Conservation (phyloP, 2,797 vertebrate species). For the Clarias laeviceps region DNA sequence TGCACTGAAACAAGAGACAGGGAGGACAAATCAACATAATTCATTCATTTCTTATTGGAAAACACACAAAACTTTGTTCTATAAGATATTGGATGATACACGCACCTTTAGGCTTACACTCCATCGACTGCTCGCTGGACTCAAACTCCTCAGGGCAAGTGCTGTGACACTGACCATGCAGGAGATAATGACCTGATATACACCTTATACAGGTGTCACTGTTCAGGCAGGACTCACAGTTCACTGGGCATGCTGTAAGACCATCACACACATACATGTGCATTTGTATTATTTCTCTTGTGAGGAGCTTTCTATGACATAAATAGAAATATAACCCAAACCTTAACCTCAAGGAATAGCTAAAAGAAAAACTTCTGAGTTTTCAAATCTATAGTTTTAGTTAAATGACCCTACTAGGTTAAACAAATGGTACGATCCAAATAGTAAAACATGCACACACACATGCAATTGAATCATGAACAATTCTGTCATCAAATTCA, state of each 20-base stretch:
- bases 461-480: not conserved
- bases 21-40: not conserved
- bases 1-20: constrained; percentile 78
- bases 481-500: not conserved
- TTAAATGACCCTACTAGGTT: not conserved
- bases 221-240: constrained; percentile 91
- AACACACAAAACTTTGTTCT: not conserved
- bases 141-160: constrained; percentile 91
- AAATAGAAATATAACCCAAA: too few relatives aligned
- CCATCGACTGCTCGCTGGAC: constrained; percentile 88
- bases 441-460: not conserved
- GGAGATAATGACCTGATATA: constrained; percentile 87
- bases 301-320: not conserved
- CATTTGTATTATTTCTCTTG: not conserved
- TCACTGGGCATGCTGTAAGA: constrained; percentile 89
- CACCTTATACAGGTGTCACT: constrained; percentile 90
- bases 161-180: constrained; percentile 89
- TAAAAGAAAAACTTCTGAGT: not conserved
- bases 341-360: not conserved
- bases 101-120: constrained; percentile 88
- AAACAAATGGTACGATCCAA: not conserved
- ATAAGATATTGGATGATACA: constrained; percentile 3
- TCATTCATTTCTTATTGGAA: not conserved
- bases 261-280: not conserved
- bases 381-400: not conserved